phyloP scores from a whole-genome alignment of 1,140 invertebrate genomes.

The Brachionus angularis region DNA sequence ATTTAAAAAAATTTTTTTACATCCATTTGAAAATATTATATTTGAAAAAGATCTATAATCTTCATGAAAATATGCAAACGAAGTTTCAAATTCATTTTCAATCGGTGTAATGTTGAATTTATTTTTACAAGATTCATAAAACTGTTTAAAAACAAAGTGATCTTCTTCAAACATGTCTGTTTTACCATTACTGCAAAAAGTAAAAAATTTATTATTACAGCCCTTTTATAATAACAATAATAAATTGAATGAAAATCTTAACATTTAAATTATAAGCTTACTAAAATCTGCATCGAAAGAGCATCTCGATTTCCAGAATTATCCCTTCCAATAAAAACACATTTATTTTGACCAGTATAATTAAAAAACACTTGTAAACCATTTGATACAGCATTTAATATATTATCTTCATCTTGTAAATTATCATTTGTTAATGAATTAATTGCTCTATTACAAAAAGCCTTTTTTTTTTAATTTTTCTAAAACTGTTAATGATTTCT shows the following conservation, averaged over 20 bases:
- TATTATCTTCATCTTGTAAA: slow-evolving; percentile 48
- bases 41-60: slow-evolving; percentile 19
- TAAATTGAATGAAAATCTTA: too few species aligned
- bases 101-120: slow-evolving; percentile 11
- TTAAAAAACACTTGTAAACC: slow-evolving; percentile 74
- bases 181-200: slow-evolving; percentile 5
- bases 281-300: slow-evolving; percentile 64
- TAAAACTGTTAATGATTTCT: slow-evolving; percentile 82
- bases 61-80: slow-evolving; percentile 1
- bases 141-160: slow-evolving; percentile 1
- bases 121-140: slow-evolving; percentile 13
- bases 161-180: slow-evolving; percentile 4
- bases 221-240: too few species aligned
- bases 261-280: too few species aligned
- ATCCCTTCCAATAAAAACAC: slow-evolving; percentile 47
- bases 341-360: slow-evolving; percentile 64
- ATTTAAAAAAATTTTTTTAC: background rate
- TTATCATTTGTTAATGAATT: background rate
- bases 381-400: slow-evolving; percentile 65
- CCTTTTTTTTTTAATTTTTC: slow-evolving; percentile 65
- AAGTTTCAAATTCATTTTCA: background rate
- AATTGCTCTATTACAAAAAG: background rate
- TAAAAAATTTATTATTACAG: slow-evolving; percentile 18
- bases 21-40: slow-evolving; percentile 21
- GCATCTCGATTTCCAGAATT: slow-evolving; percentile 62